These are phyloP conservation scores for Pantelozetes paolii DNA, from an alignment of 2,888 invertebrate genomes.

Conservation along the genomic window DNA sequence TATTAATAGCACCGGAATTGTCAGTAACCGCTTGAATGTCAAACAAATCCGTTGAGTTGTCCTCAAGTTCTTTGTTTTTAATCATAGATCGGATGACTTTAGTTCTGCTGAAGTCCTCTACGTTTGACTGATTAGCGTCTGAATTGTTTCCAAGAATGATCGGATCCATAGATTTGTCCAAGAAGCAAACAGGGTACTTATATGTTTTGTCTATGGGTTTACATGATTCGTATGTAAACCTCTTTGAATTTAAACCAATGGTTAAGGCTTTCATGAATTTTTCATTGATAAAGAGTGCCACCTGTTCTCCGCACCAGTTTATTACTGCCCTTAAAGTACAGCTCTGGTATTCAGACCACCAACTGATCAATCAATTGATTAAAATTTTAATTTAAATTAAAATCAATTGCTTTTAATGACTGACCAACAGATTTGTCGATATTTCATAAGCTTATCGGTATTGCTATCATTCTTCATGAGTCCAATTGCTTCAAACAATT, in stretches of 20 bases:
- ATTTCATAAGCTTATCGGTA: neutral
- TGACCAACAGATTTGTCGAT: constrained; percentile 28
- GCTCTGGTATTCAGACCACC: constrained; percentile 31
- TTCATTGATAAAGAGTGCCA: neutral
- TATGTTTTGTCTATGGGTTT: neutral
- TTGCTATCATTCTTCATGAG: neutral
- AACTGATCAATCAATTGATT: neutral
- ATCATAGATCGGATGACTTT: neutral
- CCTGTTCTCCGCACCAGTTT: constrained; percentile 10
- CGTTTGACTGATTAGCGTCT: neutral
- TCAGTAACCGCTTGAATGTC: neutral
- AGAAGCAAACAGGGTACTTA: constrained; percentile 9
- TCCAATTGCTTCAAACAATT: neutral
- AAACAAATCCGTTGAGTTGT: neutral
- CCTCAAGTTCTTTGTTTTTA: neutral
- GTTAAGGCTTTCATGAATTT: neutral
- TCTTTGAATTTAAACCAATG: neutral
- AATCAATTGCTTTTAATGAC: neutral
- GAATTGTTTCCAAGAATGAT: neutral
- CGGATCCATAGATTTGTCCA: constrained; percentile 13
- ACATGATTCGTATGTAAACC: constrained; percentile 11
- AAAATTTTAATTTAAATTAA: neutral
- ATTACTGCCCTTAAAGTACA: neutral
- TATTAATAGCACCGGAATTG: neutral
- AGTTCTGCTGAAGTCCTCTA: neutral